Evolutionary conservation across 2,113 vertebrate species (phyloP), one percentile per base, ranked within the genome.

Genomic region (Nymphicus hollandicus): DNA sequence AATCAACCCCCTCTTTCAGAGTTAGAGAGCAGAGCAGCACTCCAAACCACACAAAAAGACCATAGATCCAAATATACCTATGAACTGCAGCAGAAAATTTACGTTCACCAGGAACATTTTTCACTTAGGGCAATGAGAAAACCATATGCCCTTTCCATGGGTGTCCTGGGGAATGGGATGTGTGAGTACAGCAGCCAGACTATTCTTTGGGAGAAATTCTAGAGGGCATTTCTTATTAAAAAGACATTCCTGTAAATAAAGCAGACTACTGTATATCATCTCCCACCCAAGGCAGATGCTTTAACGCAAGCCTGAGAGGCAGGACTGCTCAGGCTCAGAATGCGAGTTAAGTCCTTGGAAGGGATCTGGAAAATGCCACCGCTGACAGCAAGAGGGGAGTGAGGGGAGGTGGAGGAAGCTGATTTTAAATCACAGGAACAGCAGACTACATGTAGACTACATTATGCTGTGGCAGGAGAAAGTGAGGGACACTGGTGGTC

Each of bases 201-300:
- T 76, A 5, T 49, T 84, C 76, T 93, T 50, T 22, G 9, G 55
- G 47, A 33, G 50, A 78, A 93, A 73, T 41, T 46, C 65, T 92
- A 76, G 66, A 76, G 72, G 49, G 46, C 55, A 93, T 95, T 94
- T 94, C 77, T 96, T 77, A 85, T 74, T 91, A 66, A 76, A 81
- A 89, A 89, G 61, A 89, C 60, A 29, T 85, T 95, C 77, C 70
- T 96, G 83, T 97, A 97, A 97, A 96, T 95, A 97, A 92, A 94
- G 78, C 64, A 93, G 85, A 91, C 93, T 96, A 96, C 95, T 96
- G 94, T 93, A 79, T 91, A 94, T 72, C 94, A 93, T 95, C 88
- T 96, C 71, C 55, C 81, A 82, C 87, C 86, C 80, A n/a, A 88
- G 84, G 73, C 77, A 89, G 91, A 49, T 0, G 4, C 88, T 89